phyloP scores from a whole-genome alignment of 2,888 invertebrate species.

The Teinopalpus imperialis region DNA sequence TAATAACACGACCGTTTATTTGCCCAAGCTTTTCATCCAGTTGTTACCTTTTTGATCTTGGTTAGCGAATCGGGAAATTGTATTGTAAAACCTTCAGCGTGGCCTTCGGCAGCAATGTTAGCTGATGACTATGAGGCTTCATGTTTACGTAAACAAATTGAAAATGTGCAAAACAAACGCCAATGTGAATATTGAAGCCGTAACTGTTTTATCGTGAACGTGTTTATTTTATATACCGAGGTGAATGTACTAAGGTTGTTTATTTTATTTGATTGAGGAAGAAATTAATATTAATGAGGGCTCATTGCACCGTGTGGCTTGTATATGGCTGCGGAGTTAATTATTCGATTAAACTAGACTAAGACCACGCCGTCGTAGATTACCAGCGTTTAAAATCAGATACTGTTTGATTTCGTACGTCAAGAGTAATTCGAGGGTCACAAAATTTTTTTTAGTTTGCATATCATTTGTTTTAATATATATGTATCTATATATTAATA shows the following conservation, averaged over 20 bases:
- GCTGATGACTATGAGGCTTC: slow-evolving; percentile 3
- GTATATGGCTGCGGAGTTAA: too few relatives aligned
- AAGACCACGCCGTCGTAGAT: too few relatives aligned
- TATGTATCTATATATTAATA: too few relatives aligned
- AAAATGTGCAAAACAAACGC: neutral
- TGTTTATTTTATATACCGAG: neutral
- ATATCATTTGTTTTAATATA: too few relatives aligned
- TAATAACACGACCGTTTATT: too few relatives aligned
- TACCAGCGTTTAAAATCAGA: too few relatives aligned
- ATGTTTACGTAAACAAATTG: slow-evolving; percentile 13
- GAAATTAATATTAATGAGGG: neutral
- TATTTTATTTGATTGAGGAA: neutral
- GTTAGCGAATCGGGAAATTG: slow-evolving; percentile 1
- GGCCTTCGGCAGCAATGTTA: slow-evolving; percentile 9
- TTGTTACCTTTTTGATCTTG: slow-evolving; percentile 10
- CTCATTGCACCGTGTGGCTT: too few relatives aligned
- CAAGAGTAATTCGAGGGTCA: too few relatives aligned
- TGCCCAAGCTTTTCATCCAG: too few relatives aligned
- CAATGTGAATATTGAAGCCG: neutral
- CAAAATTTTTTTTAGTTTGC: too few relatives aligned
- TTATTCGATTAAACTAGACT: too few relatives aligned
- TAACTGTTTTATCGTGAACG: neutral
- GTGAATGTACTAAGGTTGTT: neutral
- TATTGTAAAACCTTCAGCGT: slow-evolving; percentile 1
- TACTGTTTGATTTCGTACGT: too few relatives aligned